Percentiles rank a stretch among this genome's conserved stretches.
Conservation (phyloP, 2,888 invertebrate genomes). For the Drosophila antonietae region DNA sequence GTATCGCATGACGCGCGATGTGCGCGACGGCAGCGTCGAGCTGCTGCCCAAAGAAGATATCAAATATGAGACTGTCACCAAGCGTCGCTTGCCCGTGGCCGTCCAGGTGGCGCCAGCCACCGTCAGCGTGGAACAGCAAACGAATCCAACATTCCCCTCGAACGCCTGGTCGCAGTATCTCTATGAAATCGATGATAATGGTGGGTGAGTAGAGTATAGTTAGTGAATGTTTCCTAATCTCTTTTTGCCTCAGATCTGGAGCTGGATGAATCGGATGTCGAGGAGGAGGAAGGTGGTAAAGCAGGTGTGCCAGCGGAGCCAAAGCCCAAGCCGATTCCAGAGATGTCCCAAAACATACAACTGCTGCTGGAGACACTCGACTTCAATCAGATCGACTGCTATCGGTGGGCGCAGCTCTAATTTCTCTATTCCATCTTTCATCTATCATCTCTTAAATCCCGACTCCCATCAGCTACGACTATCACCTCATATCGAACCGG, state of each 20-base stretch:
- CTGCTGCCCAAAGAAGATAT: constrained; percentile 86
- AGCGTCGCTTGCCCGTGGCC: constrained; percentile 86
- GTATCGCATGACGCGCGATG: constrained; percentile 86
- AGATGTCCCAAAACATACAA: constrained; percentile 80
- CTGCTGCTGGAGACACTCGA: constrained; percentile 81
- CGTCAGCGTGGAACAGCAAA: constrained; percentile 87
- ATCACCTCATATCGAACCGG: constrained; percentile 75
- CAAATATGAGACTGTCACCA: constrained; percentile 86
- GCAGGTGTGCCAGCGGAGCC: constrained; percentile 31
- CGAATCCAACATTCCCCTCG: constrained; percentile 88
- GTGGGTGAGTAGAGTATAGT: constrained; percentile 40
- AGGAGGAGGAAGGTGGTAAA: constrained; percentile 61
- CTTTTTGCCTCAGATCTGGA: constrained; percentile 57
- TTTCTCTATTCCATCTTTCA: not conserved
- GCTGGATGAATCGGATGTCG: constrained; percentile 71
- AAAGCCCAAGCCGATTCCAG: constrained; percentile 60
- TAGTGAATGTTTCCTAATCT: not conserved
- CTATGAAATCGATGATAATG: constrained; percentile 84
- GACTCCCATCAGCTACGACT: constrained; percentile 79
- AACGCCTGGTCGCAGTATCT: constrained; percentile 90
- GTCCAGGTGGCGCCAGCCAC: constrained; percentile 87
- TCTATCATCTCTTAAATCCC: not conserved
- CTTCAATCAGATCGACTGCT: constrained; percentile 85
- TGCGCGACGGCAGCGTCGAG: constrained; percentile 89
- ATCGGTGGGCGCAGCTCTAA: constrained; percentile 71